Evolutionary conservation across 2,113 vertebrate species (phyloP), one percentile per base, ranked within the genome.

Genomic region (Egretta garzetta): DNA sequence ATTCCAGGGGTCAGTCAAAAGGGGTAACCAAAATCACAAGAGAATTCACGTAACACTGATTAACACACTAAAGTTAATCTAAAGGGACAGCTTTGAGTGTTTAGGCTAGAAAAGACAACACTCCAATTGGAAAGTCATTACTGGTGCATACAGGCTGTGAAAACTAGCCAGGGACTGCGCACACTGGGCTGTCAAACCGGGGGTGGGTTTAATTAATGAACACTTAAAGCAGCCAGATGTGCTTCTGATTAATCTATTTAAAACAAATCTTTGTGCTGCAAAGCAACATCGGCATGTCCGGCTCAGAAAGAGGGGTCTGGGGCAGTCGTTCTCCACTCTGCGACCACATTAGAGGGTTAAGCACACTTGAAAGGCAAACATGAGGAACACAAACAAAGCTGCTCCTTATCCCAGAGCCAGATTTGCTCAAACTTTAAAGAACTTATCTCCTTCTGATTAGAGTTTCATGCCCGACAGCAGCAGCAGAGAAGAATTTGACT

Each of bases 11-110:
- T 97, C 96, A 96, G 27, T 96, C 92, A 96, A 96, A 92, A 97
- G 76, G 76, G 91, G 96, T 92, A 97, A 95, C 86, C 84, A 95
- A 94, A 97, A 94, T 96, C 97, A 97, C 96, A 97, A 97, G 95
- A 97, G 96, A 97, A 94, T 93, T 96, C 74, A 86, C 9, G 16
- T 73, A 94, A 50, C 0, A 0, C 90, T 90, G 90, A 93, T 96
- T 96, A 97, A 82, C 70, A 94, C 3, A 2, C 67, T 84, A 30
- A 84, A 93, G 82, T 91, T 96, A 94, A 97, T 85, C 77, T 60
- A 59, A 94, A 94, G 86, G 87, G 97, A 97, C 91, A 88, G 90
- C 60, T 96, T 95, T 63, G 73, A 97, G 80, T 7, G 56, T 84
- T 86, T 76, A 90, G 95, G 87, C 80, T 92, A 90, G 79, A 52